phyloP scores from a whole-genome alignment of 1,140 invertebrate genomes.

The Nasonia vitripennis region DNA sequence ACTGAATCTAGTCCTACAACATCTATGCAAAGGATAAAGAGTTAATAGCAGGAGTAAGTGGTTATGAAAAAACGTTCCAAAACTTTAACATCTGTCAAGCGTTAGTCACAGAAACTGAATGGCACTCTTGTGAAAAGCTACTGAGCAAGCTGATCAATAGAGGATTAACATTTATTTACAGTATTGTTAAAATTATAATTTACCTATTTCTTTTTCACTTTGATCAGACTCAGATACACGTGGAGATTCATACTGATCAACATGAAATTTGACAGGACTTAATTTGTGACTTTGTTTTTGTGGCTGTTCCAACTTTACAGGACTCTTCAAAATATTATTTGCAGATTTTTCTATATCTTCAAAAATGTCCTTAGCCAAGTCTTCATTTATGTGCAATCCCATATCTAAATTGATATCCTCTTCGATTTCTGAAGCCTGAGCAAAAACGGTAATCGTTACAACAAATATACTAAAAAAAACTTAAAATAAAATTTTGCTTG shows the following conservation, averaged over 20 bases:
- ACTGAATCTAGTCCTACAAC: slow-evolving; percentile 55
- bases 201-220: slow-evolving; percentile 58
- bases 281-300: slow-evolving; percentile 41
- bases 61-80: background rate
- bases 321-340: slow-evolving; percentile 6
- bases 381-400: slow-evolving; percentile 24
- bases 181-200: slow-evolving; percentile 18
- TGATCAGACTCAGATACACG: slow-evolving; percentile 45
- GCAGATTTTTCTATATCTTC: slow-evolving; percentile 13
- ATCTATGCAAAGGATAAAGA: slow-evolving; percentile 53
- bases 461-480: background rate
- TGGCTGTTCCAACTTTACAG: slow-evolving; percentile 24
- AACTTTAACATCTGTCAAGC: background rate
- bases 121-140: slow-evolving; percentile 38
- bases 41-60: slow-evolving; percentile 29
- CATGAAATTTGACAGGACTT: slow-evolving; percentile 27
- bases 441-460: slow-evolving; percentile 35
- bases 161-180: slow-evolving; percentile 7
- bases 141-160: slow-evolving; percentile 37
- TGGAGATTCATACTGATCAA: slow-evolving; percentile 1
- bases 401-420: slow-evolving; percentile 61
- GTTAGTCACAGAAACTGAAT: slow-evolving; percentile 41
- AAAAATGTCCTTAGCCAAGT: slow-evolving; percentile 29
- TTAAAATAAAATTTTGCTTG: background rate
- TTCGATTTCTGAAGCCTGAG: slow-evolving; percentile 63